phyloP scores from a whole-genome alignment of 2,113 vertebrate genomes.

The Promerops cafer region DNA sequence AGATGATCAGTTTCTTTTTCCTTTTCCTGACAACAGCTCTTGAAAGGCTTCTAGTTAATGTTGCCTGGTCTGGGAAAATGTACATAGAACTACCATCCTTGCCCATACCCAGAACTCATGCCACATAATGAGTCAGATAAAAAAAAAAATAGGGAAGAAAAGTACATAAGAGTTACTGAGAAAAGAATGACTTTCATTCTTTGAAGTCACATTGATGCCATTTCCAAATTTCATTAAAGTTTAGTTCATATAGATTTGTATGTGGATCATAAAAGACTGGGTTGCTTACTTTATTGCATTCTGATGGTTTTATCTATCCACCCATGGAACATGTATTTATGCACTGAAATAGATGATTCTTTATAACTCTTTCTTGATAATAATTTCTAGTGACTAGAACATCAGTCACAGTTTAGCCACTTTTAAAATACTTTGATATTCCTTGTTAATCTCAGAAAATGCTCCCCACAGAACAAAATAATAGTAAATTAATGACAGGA shows the following conservation, averaged over 20 bases:
- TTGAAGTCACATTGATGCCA: neutral
- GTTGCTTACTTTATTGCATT: neutral
- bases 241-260: neutral
- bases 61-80: neutral
- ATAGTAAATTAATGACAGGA: neutral
- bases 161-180: neutral
- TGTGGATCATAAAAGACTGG: neutral
- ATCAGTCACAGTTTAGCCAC: neutral
- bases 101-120: neutral
- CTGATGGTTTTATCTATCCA: neutral
- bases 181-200: neutral
- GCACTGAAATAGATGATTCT: neutral
- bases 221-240: neutral
- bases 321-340: neutral
- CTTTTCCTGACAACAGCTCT: neutral
- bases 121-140: neutral
- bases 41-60: neutral
- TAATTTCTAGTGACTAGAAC: neutral
- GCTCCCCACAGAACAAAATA: neutral
- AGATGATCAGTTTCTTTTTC: neutral
- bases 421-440: neutral
- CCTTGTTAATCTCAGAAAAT: neutral
- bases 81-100: neutral
- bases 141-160: neutral
- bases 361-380: neutral